These are phyloP conservation scores for Drosophila stalkeri DNA, from an alignment of 2,888 invertebrate species.

Conservation along the genomic window DNA sequence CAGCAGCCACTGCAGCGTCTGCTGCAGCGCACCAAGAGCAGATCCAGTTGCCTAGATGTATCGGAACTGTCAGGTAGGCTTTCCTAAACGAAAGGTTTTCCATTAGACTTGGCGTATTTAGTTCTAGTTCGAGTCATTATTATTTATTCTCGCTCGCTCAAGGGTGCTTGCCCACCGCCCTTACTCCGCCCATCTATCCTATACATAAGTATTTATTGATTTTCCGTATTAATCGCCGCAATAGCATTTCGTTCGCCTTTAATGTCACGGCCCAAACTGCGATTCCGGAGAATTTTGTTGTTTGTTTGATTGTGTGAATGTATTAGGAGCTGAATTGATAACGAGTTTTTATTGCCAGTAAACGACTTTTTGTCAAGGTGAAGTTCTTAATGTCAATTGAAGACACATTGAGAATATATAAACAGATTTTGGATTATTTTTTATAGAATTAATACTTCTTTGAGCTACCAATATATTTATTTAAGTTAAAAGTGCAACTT, in stretches of 20 bases:
- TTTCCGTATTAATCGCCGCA: constrained; percentile 34
- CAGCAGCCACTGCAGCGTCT: constrained; percentile 50
- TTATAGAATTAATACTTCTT: too few relatives aligned
- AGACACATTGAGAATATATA: not conserved
- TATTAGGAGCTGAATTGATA: not conserved
- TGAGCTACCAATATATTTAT: too few relatives aligned
- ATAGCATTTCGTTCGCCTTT: constrained; percentile 15
- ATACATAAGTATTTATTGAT: constrained; percentile 37
- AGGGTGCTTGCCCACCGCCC: constrained; percentile 3
- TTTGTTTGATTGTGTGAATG: not conserved
- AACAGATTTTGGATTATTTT: too few relatives aligned
- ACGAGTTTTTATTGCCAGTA: not conserved
- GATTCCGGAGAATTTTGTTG: not conserved
- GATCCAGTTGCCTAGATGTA: constrained; percentile 83
- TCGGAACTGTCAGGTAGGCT: constrained; percentile 78
- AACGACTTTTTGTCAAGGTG: not conserved
- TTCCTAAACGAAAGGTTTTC: not conserved
- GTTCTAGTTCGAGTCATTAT: constrained; percentile 2
- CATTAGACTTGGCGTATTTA: not conserved
- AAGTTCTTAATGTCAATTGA: not conserved
- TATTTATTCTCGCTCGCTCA: constrained; percentile 7
- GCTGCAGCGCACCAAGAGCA: constrained; percentile 78
- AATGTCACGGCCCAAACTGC: constrained; percentile 27
- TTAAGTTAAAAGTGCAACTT: too few relatives aligned
- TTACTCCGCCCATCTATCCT: constrained; percentile 1